A percentile compares a stretch with the other conserved stretches of the same genome.
These are phyloP conservation scores for Pantherophis alleghaniensis DNA, from an alignment of 2,797 vertebrate genomes.

Conservation along the genomic window DNA sequence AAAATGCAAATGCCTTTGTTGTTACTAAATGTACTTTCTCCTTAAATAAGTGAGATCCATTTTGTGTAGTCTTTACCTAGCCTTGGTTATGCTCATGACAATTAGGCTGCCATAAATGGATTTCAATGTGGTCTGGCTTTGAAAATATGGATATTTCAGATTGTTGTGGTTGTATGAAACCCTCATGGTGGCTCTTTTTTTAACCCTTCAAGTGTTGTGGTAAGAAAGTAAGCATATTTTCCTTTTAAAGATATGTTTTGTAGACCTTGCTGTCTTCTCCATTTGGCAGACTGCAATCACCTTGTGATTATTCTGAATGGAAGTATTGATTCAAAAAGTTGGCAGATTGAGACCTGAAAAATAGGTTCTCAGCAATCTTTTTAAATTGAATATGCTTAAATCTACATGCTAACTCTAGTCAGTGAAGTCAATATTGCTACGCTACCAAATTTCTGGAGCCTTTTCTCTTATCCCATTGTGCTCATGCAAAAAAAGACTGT, in stretches of 20 bases:
- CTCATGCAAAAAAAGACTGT: not conserved
- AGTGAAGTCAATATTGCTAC: constrained; percentile 52
- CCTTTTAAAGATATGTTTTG: not conserved
- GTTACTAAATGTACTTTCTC: not conserved
- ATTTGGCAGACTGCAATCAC: constrained; percentile 44
- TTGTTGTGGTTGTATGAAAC: not conserved
- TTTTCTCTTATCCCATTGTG: not conserved
- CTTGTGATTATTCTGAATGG: constrained; percentile 54
- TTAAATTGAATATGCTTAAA: constrained; percentile 58
- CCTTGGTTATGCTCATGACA: not conserved
- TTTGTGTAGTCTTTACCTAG: not conserved
- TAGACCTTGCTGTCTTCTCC: constrained; percentile 23
- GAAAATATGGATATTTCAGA: not conserved
- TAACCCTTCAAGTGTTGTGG: not conserved
- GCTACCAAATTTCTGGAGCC: constrained; percentile 15
- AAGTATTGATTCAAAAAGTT: constrained; percentile 54
- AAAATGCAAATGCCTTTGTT: not conserved
- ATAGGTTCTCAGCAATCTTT: constrained; percentile 56
- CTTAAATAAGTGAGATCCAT: not conserved
- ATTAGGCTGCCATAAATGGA: not conserved
- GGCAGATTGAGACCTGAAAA: constrained; percentile 61
- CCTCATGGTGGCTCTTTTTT: not conserved
- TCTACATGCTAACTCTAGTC: constrained; percentile 53
- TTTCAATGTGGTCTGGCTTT: not conserved
- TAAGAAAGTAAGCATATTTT: not conserved